These are phyloP conservation scores for Beris morrisii DNA, from an alignment of 2,888 invertebrate species.

Conservation along the genomic window DNA sequence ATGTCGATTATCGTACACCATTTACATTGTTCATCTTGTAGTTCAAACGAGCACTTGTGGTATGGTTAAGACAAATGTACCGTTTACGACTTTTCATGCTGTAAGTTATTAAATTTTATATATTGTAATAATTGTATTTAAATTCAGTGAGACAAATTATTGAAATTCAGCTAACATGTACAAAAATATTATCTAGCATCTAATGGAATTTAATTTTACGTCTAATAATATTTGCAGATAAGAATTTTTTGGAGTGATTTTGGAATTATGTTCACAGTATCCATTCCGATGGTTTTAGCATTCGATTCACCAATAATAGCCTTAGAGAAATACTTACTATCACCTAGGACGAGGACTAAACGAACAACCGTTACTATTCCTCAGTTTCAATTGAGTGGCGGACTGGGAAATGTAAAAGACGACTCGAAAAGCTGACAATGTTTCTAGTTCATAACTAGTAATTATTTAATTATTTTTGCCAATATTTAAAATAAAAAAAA, in stretches of 20 bases:
- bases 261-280: slow-evolving; percentile 50
- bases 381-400: no score
- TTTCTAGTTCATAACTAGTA: no score
- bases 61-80: slow-evolving; percentile 26
- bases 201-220: neutral
- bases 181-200: slow-evolving; percentile 27
- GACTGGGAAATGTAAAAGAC: no score
- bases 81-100: slow-evolving; percentile 37
- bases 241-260: slow-evolving; percentile 57
- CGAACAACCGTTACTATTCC: no score
- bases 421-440: no score
- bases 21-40: slow-evolving; percentile 41
- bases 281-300: slow-evolving; percentile 55
- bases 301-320: slow-evolving; percentile 58
- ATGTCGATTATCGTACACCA: slow-evolving; percentile 39
- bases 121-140: no score
- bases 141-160: no score
- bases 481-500: no score
- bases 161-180: neutral
- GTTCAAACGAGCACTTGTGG: slow-evolving; percentile 37
- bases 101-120: slow-evolving; percentile 32
- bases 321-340: slow-evolving; percentile 55
- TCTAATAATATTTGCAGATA: slow-evolving; percentile 46
- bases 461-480: no score
- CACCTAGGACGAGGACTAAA: slow-evolving; percentile 33